Evolutionary conservation across 1,140 invertebrate genomes (phyloP).

Genomic region (Bombus consobrinus): DNA sequence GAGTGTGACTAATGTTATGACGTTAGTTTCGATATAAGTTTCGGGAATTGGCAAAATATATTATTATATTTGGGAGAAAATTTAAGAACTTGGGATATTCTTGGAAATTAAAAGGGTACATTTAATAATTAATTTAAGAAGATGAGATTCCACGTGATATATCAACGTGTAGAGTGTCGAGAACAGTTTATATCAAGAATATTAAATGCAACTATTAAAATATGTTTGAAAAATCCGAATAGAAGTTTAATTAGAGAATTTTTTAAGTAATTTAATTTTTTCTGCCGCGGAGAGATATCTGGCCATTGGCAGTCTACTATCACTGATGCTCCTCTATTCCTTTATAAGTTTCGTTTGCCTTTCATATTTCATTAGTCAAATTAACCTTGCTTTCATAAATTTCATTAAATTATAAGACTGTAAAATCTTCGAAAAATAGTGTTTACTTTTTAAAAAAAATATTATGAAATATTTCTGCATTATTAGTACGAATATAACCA

Average conservation of each 20-base stretch:
- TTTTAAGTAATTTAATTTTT: background rate
- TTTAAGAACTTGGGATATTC: too few relatives aligned
- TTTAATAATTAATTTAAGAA: too few relatives aligned
- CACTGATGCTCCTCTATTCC: background rate
- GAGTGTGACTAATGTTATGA: too few relatives aligned
- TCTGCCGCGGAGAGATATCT: background rate
- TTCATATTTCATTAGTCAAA: background rate
- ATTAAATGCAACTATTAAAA: too few relatives aligned
- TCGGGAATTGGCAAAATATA: too few relatives aligned
- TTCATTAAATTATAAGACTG: background rate
- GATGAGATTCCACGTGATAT: too few relatives aligned
- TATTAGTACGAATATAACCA: too few relatives aligned
- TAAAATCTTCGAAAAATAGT: background rate
- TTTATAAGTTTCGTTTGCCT: background rate
- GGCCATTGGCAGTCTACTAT: background rate
- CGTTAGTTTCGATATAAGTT: too few relatives aligned
- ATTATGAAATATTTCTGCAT: background rate
- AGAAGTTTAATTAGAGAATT: background rate
- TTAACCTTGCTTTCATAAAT: background rate
- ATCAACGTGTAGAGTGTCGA: too few relatives aligned
- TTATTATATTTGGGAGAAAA: too few relatives aligned
- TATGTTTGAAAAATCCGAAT: background rate
- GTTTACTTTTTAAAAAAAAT: background rate
- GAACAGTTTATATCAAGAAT: too few relatives aligned
- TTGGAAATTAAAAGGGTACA: too few relatives aligned